Evolutionary conservation across 2,113 vertebrate species (phyloP).

Genomic region (Eidolon helvum): DNA sequence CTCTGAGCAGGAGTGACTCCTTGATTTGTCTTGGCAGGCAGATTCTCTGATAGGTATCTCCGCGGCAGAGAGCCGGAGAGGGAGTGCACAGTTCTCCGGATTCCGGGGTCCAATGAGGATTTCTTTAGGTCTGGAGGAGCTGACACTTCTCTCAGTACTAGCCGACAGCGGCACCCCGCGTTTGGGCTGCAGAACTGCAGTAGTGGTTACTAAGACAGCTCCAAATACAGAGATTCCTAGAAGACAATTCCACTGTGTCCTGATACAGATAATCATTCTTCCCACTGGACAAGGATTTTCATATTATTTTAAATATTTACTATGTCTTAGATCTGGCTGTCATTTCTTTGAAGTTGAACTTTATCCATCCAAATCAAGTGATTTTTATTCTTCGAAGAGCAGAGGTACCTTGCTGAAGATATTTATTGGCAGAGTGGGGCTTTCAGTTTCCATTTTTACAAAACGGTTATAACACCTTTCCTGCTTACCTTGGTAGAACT

Average conservation of each 20-base stretch:
- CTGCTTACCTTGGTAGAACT: not conserved
- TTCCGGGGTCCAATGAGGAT: not conserved
- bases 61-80: not conserved
- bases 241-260: not conserved
- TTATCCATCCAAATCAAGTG: not conserved
- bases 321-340: not conserved
- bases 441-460: slow-evolving; percentile 20
- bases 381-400: slow-evolving; percentile 6
- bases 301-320: not conserved
- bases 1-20: not conserved
- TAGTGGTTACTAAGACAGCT: not conserved
- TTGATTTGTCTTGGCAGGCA: not conserved
- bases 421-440: not conserved
- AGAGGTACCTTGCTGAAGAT: not conserved
- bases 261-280: not conserved
- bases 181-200: slow-evolving; percentile 47
- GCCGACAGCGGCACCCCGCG: slow-evolving; percentile 68
- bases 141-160: not conserved
- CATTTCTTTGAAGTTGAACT: slow-evolving; percentile 31
- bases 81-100: not conserved
- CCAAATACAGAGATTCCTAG: not conserved
- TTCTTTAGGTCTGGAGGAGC: not conserved
- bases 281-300: not conserved
- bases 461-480: not conserved
- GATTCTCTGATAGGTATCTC: not conserved